Base-by-base conservation (phyloP, 2,113 vertebrate genomes). In the Callopanchax toddi region DNA sequence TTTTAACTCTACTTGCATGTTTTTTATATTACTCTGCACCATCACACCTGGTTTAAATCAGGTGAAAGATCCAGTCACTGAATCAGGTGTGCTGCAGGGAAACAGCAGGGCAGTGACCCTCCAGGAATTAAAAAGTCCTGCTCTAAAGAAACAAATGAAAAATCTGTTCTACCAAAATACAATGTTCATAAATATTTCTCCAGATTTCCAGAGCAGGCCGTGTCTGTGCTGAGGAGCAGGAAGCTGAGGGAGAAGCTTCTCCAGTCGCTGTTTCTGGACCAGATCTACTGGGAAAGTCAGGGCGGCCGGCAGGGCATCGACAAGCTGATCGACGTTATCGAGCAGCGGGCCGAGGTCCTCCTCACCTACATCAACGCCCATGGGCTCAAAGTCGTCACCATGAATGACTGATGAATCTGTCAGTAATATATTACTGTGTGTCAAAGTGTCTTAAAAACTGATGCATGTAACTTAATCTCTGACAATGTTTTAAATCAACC, bases 271-370 rank as follows among this genome's bases (percentile, higher is more conserved):
- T 99, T 99, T 85, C 90, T 98, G 77, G 97, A 99, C 76, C 90
- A 93, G 85, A 89, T 92, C 34, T 99, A 95, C 66, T 99, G 97
- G 97, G 95, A 98, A 64, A 98, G 95, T 84, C 97, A 97, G 87
- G 94, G 97, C 21, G 95, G 97, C 49, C 94, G 97, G 32, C 92
- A 86, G 81, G 97, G 96, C 77, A 95, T 99, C 58, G 97, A 99
- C 85, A 97, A 95, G 60, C 93, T 99, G 51, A 98, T 99, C 21
- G 96, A 97, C 39, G 96, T 99, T 0, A 82, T 98, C 22, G 96
- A 98, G 84, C 93, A 85, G 72, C 93, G 97, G 60, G 94, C 94
- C 37, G 92, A 89, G 67, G 94, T 98, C 77, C 92, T 99, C 62
- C 91, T 98, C 55, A 96, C 96, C 44, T 97, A 97, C 46, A 94